Percentiles rank a stretch among this genome's conserved stretches.
These are phyloP conservation scores for Callospermophilus lateralis DNA, from an alignment of 2,113 vertebrate genomes.

Conservation along the genomic window DNA sequence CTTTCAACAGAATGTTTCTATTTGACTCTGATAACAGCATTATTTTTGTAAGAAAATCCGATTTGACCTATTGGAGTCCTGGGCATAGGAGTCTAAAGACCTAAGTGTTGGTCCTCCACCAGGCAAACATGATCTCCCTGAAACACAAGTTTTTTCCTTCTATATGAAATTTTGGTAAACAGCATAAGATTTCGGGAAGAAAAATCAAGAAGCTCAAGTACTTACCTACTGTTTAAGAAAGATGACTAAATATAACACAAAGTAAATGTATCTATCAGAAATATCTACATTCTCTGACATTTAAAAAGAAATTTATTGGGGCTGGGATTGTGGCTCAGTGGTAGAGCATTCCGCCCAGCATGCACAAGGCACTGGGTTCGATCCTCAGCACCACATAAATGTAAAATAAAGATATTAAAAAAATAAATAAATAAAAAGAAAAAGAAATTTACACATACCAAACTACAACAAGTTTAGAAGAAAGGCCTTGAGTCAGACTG, in stretches of 20 bases:
- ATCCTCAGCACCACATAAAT: too few species aligned
- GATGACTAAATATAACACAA: slow-evolving; percentile 14
- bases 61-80: slow-evolving; percentile 1
- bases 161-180: background rate
- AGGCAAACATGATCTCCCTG: slow-evolving; percentile 23
- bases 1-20: background rate
- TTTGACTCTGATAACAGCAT: background rate
- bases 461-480: background rate
- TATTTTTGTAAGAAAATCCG: slow-evolving; percentile 24
- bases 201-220: slow-evolving; percentile 56
- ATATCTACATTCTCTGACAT: background rate
- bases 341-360: too few species aligned
- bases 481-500: background rate
- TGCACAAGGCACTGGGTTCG: too few species aligned
- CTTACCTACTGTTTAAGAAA: background rate
- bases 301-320: background rate
- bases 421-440: background rate
- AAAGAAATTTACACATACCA: background rate
- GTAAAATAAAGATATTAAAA: too few species aligned
- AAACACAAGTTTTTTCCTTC: slow-evolving; percentile 1
- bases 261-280: background rate
- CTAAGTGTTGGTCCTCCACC: background rate
- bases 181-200: background rate
- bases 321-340: too few species aligned
- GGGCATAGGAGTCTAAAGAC: slow-evolving; percentile 4